These are phyloP conservation scores for Drosophila santomea DNA, from an alignment of 1,140 invertebrate genomes.

Conservation along the genomic window DNA sequence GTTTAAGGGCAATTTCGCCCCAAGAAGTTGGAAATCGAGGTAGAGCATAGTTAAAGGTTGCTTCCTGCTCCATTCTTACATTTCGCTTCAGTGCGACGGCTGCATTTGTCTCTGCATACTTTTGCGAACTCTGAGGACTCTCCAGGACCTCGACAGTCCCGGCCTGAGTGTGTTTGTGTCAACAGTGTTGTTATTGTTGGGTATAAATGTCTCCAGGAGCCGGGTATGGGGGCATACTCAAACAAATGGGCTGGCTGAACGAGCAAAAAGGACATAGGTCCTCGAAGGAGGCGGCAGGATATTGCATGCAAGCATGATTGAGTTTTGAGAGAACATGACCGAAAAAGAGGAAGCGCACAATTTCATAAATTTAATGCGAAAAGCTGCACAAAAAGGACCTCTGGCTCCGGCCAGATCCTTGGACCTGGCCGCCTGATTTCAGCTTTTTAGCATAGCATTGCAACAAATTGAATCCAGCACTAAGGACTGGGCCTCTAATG, in stretches of 20 bases:
- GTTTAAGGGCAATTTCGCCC: slow-evolving; percentile 57
- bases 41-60: slow-evolving; percentile 33
- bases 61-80: slow-evolving; percentile 1
- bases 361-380: slow-evolving; percentile 80
- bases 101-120: slow-evolving; percentile 68
- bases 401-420: slow-evolving; percentile 17
- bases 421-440: slow-evolving; percentile 55
- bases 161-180: slow-evolving; percentile 58
- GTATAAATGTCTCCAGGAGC: slow-evolving; percentile 65
- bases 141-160: slow-evolving; percentile 11
- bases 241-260: slow-evolving; percentile 45
- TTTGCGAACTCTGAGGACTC: slow-evolving; percentile 23
- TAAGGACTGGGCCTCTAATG: slow-evolving; percentile 75
- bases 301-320: slow-evolving; percentile 81
- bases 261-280: slow-evolving; percentile 36
- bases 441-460: slow-evolving; percentile 80
- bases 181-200: slow-evolving; percentile 58
- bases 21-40: slow-evolving; percentile 43
- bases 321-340: slow-evolving; percentile 72
- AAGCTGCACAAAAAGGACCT: slow-evolving; percentile 59
- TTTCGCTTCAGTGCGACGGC: slow-evolving; percentile 22
- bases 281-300: slow-evolving; percentile 57
- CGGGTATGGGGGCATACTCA: slow-evolving; percentile 20
- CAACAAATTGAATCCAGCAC: slow-evolving; percentile 77
- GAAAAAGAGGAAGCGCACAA: slow-evolving; percentile 73